phyloP scores from a whole-genome alignment of 1,140 invertebrate species.

The Piezodorus guildinii region DNA sequence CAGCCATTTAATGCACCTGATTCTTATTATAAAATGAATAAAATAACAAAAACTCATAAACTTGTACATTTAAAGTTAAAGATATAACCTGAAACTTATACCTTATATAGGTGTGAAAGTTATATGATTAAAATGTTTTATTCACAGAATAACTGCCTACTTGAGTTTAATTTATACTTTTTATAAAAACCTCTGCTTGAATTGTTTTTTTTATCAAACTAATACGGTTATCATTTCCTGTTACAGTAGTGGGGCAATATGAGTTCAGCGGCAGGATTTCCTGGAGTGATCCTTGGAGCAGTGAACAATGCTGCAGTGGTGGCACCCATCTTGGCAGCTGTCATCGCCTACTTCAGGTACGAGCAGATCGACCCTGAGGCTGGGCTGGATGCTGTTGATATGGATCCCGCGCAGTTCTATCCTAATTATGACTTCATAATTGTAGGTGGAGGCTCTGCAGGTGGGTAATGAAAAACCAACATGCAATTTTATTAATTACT shows the following conservation, averaged over 20 bases:
- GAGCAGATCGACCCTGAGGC: constrained; percentile 65
- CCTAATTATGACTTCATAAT: constrained; percentile 74
- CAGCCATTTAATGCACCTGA: no score
- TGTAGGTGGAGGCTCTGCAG: constrained; percentile 89
- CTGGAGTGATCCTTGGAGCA: constrained; percentile 41
- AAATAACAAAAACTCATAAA: no score
- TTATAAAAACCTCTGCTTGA: no score
- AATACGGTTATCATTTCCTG: neutral
- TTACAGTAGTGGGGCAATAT: constrained; percentile 30
- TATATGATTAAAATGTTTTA: no score
- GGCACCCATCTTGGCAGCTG: constrained; percentile 62
- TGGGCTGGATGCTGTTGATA: constrained; percentile 50
- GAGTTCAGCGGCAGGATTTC: constrained; percentile 44
- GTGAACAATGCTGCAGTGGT: constrained; percentile 53
- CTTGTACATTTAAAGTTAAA: no score
- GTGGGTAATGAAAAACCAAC: constrained; percentile 34
- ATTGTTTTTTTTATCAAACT: no score
- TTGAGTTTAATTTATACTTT: no score
- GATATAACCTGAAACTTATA: no score
- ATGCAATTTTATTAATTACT: no score
- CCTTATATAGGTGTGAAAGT: no score
- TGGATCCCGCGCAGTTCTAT: constrained; percentile 41
- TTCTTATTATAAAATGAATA: no score
- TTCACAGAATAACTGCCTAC: no score
- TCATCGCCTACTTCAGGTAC: constrained; percentile 71